These are phyloP conservation scores for Mylabris phalerata DNA, from an alignment of 1,140 invertebrate species.

Conservation along the genomic window DNA sequence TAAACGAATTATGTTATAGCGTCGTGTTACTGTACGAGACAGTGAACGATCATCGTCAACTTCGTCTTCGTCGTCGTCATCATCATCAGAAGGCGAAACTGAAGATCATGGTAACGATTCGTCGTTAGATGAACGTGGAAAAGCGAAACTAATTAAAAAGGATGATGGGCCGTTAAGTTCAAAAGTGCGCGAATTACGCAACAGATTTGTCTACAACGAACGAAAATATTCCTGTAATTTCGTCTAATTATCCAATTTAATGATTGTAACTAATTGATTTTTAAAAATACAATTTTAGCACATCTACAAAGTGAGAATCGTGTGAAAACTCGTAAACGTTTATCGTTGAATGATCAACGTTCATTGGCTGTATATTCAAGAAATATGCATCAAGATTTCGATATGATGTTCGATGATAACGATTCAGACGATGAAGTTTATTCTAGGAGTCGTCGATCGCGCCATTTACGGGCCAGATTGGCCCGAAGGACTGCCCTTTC, in stretches of 20 bases:
- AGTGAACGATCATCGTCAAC: background rate
- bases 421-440: conserved; percentile 36
- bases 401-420: conserved; percentile 11
- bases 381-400: conserved; percentile 36
- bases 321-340: conserved; percentile 10
- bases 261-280: background rate
- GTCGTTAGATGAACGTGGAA: background rate
- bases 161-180: conserved; percentile 2
- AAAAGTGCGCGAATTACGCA: conserved; percentile 28
- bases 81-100: background rate
- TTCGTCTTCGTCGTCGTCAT: background rate
- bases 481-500: conserved; percentile 35
- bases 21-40: too few species aligned
- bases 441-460: conserved; percentile 11
- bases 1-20: too few species aligned
- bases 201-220: conserved; percentile 32
- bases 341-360: conserved; percentile 25
- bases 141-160: background rate
- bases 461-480: conserved; percentile 25
- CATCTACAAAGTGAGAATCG: conserved; percentile 5
- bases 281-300: conserved; percentile 7
- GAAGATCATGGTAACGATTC: conserved; percentile 9
- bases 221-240: conserved; percentile 24
- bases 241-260: too few species aligned
- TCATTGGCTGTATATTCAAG: conserved; percentile 27